phyloP scores from a whole-genome alignment of 2,113 vertebrate genomes.

The Paracanthobrama guichenoti region DNA sequence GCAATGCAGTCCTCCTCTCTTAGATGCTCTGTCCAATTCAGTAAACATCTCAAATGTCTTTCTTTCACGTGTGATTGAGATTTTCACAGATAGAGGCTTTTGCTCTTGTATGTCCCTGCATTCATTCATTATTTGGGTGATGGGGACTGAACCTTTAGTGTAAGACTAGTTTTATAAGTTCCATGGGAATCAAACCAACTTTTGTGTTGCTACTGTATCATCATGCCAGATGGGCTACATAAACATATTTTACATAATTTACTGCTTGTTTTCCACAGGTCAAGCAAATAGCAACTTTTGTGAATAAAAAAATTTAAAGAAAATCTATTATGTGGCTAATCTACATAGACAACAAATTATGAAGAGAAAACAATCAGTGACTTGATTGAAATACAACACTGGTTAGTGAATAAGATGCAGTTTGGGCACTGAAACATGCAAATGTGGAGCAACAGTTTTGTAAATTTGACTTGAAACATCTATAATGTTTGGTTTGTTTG shows the following conservation, averaged over 20 bases:
- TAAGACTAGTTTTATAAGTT: background rate
- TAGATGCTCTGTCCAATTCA: background rate
- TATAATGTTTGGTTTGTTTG: background rate
- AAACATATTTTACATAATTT: background rate
- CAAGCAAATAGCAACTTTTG: background rate
- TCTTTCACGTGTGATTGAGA: background rate
- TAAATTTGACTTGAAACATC: background rate
- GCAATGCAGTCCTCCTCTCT: background rate
- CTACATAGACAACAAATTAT: background rate
- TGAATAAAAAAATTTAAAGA: background rate
- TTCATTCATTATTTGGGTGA: background rate
- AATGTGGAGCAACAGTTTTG: background rate
- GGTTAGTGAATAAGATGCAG: background rate
- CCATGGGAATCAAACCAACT: background rate
- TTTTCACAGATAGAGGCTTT: background rate
- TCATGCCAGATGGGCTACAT: background rate
- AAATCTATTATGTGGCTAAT: background rate
- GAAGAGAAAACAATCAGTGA: background rate
- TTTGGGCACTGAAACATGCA: background rate
- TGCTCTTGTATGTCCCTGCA: too few relatives aligned
- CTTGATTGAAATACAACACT: background rate
- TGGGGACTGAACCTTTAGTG: background rate
- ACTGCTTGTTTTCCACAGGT: background rate
- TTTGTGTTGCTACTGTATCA: background rate
- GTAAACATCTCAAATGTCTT: constrained; percentile 6